Evolutionary conservation across 2,888 invertebrate genomes (phyloP).

Genomic region (Odontocerum albicorne): DNA sequence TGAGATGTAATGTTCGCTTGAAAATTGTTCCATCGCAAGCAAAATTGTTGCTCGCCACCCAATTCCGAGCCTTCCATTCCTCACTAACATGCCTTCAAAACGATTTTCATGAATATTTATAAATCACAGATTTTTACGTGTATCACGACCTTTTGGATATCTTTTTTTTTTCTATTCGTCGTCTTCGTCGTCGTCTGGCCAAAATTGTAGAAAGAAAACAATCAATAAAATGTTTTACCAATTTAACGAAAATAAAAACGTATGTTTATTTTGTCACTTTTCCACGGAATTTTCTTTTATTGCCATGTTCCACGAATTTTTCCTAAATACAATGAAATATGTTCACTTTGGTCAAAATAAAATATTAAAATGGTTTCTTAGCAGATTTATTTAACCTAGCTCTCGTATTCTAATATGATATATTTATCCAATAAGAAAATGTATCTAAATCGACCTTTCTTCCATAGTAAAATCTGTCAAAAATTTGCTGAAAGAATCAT

Average conservation of each 20-base stretch:
- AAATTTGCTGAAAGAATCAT: too few species aligned
- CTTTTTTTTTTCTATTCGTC: slow-evolving; percentile 52
- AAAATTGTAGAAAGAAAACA: slow-evolving; percentile 62
- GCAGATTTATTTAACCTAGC: too few species aligned
- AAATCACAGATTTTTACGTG: slow-evolving; percentile 59
- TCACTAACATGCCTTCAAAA: slow-evolving; percentile 62
- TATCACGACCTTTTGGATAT: slow-evolving; percentile 60
- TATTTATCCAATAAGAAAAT: too few species aligned
- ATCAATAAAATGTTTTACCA: slow-evolving; percentile 63
- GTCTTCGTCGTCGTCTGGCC: slow-evolving; percentile 62
- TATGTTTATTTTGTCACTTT: slow-evolving; percentile 57
- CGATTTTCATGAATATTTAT: slow-evolving; percentile 60
- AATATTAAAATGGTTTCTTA: too few species aligned
- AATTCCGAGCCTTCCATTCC: slow-evolving; percentile 63
- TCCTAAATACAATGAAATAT: too few species aligned
- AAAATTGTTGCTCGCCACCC: slow-evolving; percentile 81
- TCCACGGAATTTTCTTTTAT: slow-evolving; percentile 17
- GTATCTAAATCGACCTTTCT: too few species aligned
- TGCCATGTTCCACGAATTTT: neutral
- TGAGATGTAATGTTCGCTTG: slow-evolving; percentile 85
- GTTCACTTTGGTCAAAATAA: too few species aligned
- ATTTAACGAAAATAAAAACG: slow-evolving; percentile 61
- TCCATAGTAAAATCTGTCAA: too few species aligned
- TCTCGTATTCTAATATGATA: too few species aligned
- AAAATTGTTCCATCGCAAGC: slow-evolving; percentile 89